Conservation (phyloP, 2,113 vertebrate species). For the Aegithalos caudatus region DNA sequence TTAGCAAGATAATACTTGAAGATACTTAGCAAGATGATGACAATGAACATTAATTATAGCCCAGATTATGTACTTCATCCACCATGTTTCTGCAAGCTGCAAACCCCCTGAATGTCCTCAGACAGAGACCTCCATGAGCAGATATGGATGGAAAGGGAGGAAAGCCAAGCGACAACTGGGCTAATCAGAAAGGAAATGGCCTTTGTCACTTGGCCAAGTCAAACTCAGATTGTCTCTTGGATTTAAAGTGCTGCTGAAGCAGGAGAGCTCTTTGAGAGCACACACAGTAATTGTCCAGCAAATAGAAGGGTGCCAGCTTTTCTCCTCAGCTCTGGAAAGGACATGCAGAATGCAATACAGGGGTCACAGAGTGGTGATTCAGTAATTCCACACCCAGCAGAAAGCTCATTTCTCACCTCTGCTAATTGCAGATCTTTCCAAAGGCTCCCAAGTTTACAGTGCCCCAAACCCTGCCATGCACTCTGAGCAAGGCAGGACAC, state of each 20-base stretch:
- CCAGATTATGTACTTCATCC: background rate
- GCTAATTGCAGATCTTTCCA: background rate
- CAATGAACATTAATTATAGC: background rate
- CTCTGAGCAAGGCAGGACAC: background rate
- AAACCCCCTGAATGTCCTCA: background rate
- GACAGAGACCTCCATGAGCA: background rate
- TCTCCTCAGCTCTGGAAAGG: background rate
- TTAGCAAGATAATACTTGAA: background rate
- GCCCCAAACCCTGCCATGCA: fast-evolving
- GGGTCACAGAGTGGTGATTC: background rate
- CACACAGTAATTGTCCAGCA: background rate
- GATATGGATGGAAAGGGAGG: slow-evolving; percentile 8
- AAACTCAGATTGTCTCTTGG: slow-evolving; percentile 23
- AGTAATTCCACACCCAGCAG: background rate
- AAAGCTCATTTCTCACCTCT: background rate
- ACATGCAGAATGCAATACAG: background rate
- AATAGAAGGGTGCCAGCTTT: background rate
- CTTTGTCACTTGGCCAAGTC: slow-evolving; percentile 47
- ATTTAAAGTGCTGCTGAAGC: slow-evolving; percentile 40
- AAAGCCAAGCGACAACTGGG: background rate
- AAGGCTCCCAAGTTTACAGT: background rate
- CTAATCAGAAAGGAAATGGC: slow-evolving; percentile 59
- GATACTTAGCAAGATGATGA: background rate
- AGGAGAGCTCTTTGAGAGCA: slow-evolving; percentile 10
- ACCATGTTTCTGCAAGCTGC: background rate